Evolutionary conservation across 2,888 invertebrate genomes (phyloP), one percentile per base, ranked within the genome.

Genomic region (Euspilapteryx auroguttella): DNA sequence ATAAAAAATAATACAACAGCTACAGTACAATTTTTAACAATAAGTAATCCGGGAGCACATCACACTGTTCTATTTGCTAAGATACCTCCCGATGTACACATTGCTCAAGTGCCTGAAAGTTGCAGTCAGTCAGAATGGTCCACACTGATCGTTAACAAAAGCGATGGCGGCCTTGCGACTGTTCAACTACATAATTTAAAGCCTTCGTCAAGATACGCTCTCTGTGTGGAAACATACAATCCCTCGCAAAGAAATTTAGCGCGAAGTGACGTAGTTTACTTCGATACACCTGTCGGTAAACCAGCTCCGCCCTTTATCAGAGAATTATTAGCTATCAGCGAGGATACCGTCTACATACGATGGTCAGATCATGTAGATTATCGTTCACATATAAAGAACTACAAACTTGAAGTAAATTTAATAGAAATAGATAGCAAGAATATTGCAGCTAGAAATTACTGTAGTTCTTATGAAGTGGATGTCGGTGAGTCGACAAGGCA

Each of bases 361-460:
- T 75, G 75, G 75, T 55, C 64, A 2, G 54, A 71, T 33, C 71
- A 73, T 35, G 46, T 47, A 36, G 50, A 69, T 34, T 73, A 65
- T 35, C 33, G 35, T 13, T 37, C 38, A 10, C 49, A 58, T 32
- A 61, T 73, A 10, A 44, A 49, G 15, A 48, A 49, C 27, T 68
- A 71, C 27, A 55, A 66, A 40, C 38, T 75, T 12, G 64, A 66
- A 35, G 57, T 71, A 1, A 17, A 17, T 6, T 6, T 17, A 17
- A 8, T 17, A 17, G 17, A 17, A 17, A 17, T 17, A 6, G 17
- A 17, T 5, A 5, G 5, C 17, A 17, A 17, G 8, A 5, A 17
- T 17, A 8, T 8, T 5, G 5, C 8, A 6, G 8, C 8, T 6
- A 5, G 17, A 6, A 17, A 17, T 17, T 8, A 17, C 17, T 17